Percentiles rank a stretch among this genome's conserved stretches.
phyloP scores from a whole-genome alignment of 2,113 vertebrate genomes.

The Chloropsis hardwickii region DNA sequence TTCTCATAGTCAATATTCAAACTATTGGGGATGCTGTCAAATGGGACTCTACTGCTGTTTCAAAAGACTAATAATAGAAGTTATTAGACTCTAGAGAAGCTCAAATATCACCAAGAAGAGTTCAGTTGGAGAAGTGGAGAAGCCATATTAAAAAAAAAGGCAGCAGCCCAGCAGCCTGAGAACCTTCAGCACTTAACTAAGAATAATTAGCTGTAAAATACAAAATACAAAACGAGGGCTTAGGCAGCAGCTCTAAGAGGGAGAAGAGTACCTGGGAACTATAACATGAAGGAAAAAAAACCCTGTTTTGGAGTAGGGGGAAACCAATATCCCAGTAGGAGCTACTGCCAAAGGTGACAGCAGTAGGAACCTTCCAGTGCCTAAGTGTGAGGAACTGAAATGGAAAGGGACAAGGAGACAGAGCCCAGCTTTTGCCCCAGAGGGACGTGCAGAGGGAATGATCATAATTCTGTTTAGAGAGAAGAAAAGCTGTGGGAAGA shows the following conservation, averaged over 20 bases:
- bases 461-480: neutral
- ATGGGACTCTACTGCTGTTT: neutral
- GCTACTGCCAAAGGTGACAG: neutral
- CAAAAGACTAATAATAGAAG: neutral
- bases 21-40: neutral
- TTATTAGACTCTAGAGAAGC: neutral
- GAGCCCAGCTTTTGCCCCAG: neutral
- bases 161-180: neutral
- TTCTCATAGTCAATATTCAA: neutral
- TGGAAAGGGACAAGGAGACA: neutral
- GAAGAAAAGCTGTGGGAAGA: neutral
- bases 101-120: neutral
- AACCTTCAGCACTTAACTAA: neutral
- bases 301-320: neutral
- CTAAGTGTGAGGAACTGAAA: neutral
- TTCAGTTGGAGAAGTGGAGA: neutral
- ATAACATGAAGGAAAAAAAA: neutral
- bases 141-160: neutral
- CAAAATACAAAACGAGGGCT: neutral
- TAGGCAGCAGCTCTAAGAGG: neutral
- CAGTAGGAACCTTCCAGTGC: neutral
- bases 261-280: neutral
- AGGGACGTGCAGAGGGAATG: fast-evolving
- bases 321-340: neutral
- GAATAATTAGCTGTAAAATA: conserved; percentile 26